Evolutionary conservation across 2,797 vertebrate species (phyloP), one percentile per base, ranked within the genome.

Genomic region (Apodemus agrarius): DNA sequence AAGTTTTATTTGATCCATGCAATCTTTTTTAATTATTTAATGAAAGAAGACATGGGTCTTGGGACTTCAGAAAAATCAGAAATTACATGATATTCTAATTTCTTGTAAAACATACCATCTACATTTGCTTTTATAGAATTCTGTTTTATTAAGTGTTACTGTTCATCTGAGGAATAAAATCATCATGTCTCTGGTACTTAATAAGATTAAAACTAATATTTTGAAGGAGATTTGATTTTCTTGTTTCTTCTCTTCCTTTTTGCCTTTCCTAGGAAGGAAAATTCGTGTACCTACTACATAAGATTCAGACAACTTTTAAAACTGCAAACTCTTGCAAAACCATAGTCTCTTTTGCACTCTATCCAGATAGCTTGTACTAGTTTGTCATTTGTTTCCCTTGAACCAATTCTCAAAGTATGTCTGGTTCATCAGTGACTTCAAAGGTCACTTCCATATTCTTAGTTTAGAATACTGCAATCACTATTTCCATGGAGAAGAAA

Each of bases 271-370:
- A n/a, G 52, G 40, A 65, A 22, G 17, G 26, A 2, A 0, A 7
- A 0, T 5, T 4, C 17, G 16, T 4, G 19, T 21, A 31, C 6
- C 46, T 46, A 37, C 14, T 1, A 2, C 16, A 3, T 9, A 21
- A 49, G 57, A n/a, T 31, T 0, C 3, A 31, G 52, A 69, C 0
- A 29, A 2, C 6, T 65, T 7, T 2, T 6, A 29, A 0, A 0
- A 37, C 11, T 85, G 57, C 37, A 34, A 1, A 31, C 40, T 1
- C 0, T 1, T 22, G 3, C 9, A 67, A 65, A 29, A 49, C 21
- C 14, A 49, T 6, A 31, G 0, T 26, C 3, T 43, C 34, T 43
- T 26, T 9, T 1, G 1, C 2, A 8, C 13, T 4, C 21, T 76
- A 54, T 6, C 26, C 76, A 61, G 2, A 1, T 29, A 17, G 17